Evolutionary conservation across 1,140 invertebrate genomes (phyloP).

Genomic region (Scaptomyza pallida): DNA sequence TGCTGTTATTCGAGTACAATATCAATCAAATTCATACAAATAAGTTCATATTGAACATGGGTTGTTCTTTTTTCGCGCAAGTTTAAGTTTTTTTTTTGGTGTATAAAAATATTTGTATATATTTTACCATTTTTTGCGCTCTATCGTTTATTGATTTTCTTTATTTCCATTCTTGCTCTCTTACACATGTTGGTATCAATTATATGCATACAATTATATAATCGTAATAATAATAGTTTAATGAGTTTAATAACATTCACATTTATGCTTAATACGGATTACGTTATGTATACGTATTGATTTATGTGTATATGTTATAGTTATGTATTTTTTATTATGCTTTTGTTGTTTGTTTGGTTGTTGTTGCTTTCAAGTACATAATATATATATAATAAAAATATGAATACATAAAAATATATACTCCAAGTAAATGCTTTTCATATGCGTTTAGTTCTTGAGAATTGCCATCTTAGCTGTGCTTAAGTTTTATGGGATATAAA

Average conservation of each 20-base stretch:
- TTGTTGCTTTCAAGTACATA: slow-evolving; percentile 14
- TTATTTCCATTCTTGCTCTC: slow-evolving; percentile 16
- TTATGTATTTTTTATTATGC: slow-evolving; percentile 3
- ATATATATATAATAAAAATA: slow-evolving; percentile 40
- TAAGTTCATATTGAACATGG: slow-evolving; percentile 21
- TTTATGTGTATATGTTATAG: slow-evolving; percentile 29
- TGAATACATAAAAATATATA: slow-evolving; percentile 64
- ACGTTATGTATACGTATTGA: slow-evolving; percentile 26
- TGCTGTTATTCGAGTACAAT: slow-evolving; percentile 38
- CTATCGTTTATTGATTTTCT: not conserved
- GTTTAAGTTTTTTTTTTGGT: slow-evolving; percentile 47
- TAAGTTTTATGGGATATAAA: slow-evolving; percentile 1
- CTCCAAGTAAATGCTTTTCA: slow-evolving; percentile 67
- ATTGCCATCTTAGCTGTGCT: slow-evolving; percentile 33
- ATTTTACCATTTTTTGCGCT: slow-evolving; percentile 63
- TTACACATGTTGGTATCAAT: slow-evolving; percentile 57
- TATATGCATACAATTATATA: slow-evolving; percentile 45
- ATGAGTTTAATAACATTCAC: slow-evolving; percentile 62
- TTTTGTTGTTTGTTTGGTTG: slow-evolving; percentile 7
- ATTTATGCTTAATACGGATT: slow-evolving; percentile 33
- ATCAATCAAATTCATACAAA: slow-evolving; percentile 72
- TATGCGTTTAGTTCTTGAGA: slow-evolving; percentile 46
- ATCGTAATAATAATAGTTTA: slow-evolving; percentile 59
- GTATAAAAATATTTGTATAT: slow-evolving; percentile 81
- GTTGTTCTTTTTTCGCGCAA: slow-evolving; percentile 13